A percentile compares a stretch with the other conserved stretches of the same genome.
Evolutionary conservation across 2,888 invertebrate species (phyloP).

Genomic region (Meta bourneti): DNA sequence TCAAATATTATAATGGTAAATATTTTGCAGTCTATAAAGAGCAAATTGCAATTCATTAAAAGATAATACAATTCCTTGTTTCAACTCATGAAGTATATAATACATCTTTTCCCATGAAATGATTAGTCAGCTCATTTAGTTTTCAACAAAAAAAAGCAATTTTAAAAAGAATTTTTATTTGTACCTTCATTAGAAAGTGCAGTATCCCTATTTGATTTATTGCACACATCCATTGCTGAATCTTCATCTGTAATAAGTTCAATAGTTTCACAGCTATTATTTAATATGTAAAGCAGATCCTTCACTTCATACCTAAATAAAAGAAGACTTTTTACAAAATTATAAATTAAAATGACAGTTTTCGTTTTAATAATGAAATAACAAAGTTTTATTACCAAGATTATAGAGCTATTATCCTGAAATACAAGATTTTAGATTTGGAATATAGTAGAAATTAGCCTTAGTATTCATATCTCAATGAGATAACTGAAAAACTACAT

Average conservation of each 20-base stretch:
- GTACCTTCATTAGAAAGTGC: constrained; percentile 1
- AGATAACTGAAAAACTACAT: background rate
- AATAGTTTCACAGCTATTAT: constrained; percentile 34
- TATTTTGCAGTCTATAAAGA: too few relatives aligned
- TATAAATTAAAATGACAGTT: too few relatives aligned
- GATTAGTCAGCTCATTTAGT: background rate
- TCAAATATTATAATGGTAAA: too few relatives aligned
- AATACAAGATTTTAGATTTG: too few relatives aligned
- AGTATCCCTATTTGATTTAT: background rate
- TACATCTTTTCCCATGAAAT: background rate
- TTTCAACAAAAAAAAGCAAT: too few relatives aligned
- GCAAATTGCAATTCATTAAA: too few relatives aligned
- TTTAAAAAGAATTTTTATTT: background rate
- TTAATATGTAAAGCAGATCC: constrained; percentile 45
- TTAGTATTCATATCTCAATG: background rate
- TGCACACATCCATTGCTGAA: background rate
- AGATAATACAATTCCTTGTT: too few relatives aligned
- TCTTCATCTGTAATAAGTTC: constrained; percentile 32
- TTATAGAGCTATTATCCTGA: too few relatives aligned
- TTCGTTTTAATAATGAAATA: too few relatives aligned
- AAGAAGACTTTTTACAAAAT: constrained; percentile 1
- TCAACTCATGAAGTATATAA: too few relatives aligned
- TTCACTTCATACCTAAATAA: constrained; percentile 49
- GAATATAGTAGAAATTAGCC: too few relatives aligned
- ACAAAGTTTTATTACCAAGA: too few relatives aligned